These are phyloP conservation scores for Neotoma lepida DNA, from an alignment of 2,113 vertebrate genomes.

Conservation along the genomic window DNA sequence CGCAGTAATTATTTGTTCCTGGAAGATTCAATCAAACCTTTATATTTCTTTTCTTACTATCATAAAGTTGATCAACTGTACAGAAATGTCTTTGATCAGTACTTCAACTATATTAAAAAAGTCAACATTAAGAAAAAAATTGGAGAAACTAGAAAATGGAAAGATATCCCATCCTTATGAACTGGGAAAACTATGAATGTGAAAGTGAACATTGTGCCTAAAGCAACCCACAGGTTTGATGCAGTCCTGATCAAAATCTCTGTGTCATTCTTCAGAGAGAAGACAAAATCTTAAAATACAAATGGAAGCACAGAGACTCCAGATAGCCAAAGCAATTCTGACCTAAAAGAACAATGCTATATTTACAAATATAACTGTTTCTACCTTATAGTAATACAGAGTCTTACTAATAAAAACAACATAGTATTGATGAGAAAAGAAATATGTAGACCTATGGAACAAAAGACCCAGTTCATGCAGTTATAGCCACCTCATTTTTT, in stretches of 20 bases:
- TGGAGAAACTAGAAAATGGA: not conserved
- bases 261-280: not conserved
- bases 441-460: not conserved
- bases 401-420: not conserved
- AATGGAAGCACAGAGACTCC: not conserved
- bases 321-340: not conserved
- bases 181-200: not conserved
- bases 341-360: not conserved
- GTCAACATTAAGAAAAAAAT: not conserved
- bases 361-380: not conserved
- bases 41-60: not conserved
- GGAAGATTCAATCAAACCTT: not conserved
- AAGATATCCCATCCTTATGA: not conserved
- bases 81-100: not conserved
- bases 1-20: not conserved
- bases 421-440: not conserved
- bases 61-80: not conserved
- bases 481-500: not conserved
- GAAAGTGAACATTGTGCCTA: not conserved
- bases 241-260: not conserved
- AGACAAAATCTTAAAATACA: not conserved
- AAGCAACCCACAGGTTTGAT: not conserved
- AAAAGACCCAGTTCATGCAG: not conserved
- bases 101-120: not conserved
- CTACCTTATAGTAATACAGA: not conserved